Evolutionary conservation across 2,113 vertebrate genomes (phyloP), one percentile per base, ranked within the genome.

Genomic region (Procapra przewalskii): DNA sequence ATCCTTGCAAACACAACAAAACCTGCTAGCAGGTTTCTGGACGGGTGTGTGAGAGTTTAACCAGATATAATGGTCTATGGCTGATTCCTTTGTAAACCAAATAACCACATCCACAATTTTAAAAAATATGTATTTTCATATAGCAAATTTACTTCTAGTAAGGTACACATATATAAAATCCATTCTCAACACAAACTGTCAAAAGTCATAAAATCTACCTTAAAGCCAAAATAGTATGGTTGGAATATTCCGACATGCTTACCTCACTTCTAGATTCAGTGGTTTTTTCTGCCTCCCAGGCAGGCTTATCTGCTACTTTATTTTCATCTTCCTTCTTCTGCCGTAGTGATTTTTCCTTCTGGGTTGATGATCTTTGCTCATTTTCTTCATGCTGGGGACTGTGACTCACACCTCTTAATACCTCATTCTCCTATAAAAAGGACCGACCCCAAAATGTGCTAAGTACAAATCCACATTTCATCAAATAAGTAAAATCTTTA

Each of bases 231-330:
- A 43, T 27, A 64, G n/a, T n/a, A 67, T 40, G 77, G 29, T 55
- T 71, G 31, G 40, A 33, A 36, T 21, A 71, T 21, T 75, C 45
- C 6, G 2, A 75, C 5, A 8, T 2, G 5, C 96, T 96, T 50
- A 98, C 98, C 96, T 98, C 97, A 45, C 59, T 62, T 81, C 88
- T 91, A 88, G 96, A 80, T 16, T 95, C 96, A 15, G 57, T 11
- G 23, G 27, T 80, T 45, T 86, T 79, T 79, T 96, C 97, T 21
- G 54, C 88, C 48, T 97, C 93, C 91, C 81, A 25, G 36, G 75
- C 85, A 43, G 54, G 25, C 52, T 60, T 67, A 31, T 90, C 83
- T 89, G 81, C 87, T 75, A 43, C 7, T 89, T 89, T 64, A 48
- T 8, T 83, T 87, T 67, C 89, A 48, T 91, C 71, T 54, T 93